Percentiles rank a stretch among this genome's conserved stretches.
Evolutionary conservation across 1,140 invertebrate genomes (phyloP).

Genomic region (Brachionus rubens): DNA sequence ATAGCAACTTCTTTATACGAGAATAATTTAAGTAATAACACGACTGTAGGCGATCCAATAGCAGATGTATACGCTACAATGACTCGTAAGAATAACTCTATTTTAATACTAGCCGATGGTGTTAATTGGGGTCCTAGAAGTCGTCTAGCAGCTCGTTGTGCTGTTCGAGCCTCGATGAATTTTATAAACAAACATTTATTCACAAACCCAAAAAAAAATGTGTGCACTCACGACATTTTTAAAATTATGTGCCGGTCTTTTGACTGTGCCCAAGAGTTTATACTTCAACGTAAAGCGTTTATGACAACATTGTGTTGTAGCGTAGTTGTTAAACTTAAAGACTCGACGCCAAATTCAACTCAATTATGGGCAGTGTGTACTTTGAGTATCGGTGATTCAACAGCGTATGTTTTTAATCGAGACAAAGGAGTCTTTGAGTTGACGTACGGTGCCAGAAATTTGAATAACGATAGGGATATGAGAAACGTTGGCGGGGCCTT

Average conservation of each 20-base stretch:
- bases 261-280: constrained; percentile 80
- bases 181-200: constrained; percentile 77
- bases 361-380: constrained; percentile 67
- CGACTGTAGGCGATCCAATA: constrained; percentile 72
- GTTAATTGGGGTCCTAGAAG: constrained; percentile 90
- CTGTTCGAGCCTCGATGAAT: constrained; percentile 79
- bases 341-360: constrained; percentile 50
- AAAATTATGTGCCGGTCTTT: constrained; percentile 75
- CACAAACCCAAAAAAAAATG: constrained; percentile 53
- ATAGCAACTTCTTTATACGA: constrained; percentile 38
- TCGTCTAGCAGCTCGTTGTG: constrained; percentile 78
- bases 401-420: constrained; percentile 80
- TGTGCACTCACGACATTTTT: constrained; percentile 71
- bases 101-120: constrained; percentile 81
- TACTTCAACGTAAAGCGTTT: constrained; percentile 78
- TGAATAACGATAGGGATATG: constrained; percentile 82
- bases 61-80: constrained; percentile 84
- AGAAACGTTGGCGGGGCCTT: constrained; percentile 82
- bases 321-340: constrained; percentile 68
- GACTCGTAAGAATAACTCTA: constrained; percentile 72
- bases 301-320: constrained; percentile 80
- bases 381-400: constrained; percentile 84
- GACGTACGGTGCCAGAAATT: constrained; percentile 80
- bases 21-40: constrained; percentile 11
- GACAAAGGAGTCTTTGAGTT: constrained; percentile 71